phyloP scores from a whole-genome alignment of 2,888 invertebrate species.

The Conchocele bisecta region DNA sequence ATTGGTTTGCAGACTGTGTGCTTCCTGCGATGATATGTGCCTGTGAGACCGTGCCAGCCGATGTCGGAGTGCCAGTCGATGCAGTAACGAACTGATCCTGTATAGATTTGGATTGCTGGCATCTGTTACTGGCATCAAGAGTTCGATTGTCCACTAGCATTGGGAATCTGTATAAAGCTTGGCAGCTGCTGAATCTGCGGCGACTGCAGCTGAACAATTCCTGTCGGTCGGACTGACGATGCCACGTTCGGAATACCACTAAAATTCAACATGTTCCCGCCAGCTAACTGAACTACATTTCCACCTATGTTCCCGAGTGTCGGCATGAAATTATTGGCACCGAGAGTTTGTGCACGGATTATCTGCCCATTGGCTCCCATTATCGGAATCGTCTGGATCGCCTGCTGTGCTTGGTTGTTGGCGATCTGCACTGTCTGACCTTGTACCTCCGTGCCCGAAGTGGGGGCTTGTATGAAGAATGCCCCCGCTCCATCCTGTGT shows the following conservation, averaged over 20 bases:
- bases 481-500: constrained; percentile 86
- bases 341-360: constrained; percentile 67
- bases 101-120: constrained; percentile 77
- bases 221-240: constrained; percentile 54
- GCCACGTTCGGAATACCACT: constrained; percentile 56
- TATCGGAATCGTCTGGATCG: constrained; percentile 52
- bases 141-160: constrained; percentile 95
- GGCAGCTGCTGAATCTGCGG: constrained; percentile 82
- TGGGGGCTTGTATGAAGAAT: background rate
- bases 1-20: constrained; percentile 6
- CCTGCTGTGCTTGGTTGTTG: constrained; percentile 35
- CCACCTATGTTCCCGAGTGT: constrained; percentile 59
- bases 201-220: constrained; percentile 85
- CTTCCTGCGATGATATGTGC: constrained; percentile 7
- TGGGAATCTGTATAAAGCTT: constrained; percentile 93
- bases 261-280: constrained; percentile 72
- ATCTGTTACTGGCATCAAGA: constrained; percentile 97
- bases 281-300: constrained; percentile 74
- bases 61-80: constrained; percentile 19
- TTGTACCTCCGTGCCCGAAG: background rate
- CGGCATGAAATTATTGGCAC: constrained; percentile 47
- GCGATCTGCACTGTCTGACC: constrained; percentile 14
- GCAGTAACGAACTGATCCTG: constrained; percentile 37
- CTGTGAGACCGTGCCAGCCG: constrained; percentile 4
- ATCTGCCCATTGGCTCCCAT: constrained; percentile 74